These are phyloP conservation scores for Drosophila bocki DNA, from an alignment of 1,140 invertebrate genomes.

Conservation along the genomic window DNA sequence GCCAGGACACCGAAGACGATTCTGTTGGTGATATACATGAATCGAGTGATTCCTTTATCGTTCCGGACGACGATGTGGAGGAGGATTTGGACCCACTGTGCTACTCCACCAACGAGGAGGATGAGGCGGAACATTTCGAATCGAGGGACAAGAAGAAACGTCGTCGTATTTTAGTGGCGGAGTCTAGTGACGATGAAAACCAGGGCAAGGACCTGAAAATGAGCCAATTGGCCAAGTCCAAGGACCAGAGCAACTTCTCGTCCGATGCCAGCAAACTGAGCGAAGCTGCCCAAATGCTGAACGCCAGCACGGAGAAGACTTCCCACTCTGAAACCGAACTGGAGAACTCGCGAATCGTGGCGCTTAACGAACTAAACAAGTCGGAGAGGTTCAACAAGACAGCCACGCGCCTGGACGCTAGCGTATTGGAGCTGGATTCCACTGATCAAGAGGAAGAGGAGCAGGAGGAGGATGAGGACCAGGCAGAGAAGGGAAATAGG, in stretches of 20 bases:
- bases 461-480: background rate
- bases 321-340: constrained; percentile 24
- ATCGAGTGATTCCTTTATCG: constrained; percentile 69
- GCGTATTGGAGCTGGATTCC: constrained; percentile 24
- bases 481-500: background rate
- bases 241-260: constrained; percentile 23
- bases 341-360: constrained; percentile 34
- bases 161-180: constrained; percentile 49
- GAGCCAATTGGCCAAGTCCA: background rate
- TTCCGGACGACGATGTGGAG: constrained; percentile 51
- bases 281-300: constrained; percentile 41
- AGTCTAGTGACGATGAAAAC: constrained; percentile 44
- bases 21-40: constrained; percentile 22
- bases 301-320: constrained; percentile 15
- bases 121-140: constrained; percentile 1
- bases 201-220: background rate
- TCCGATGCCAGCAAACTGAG: constrained; percentile 50
- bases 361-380: constrained; percentile 41
- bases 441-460: constrained; percentile 6
- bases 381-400: constrained; percentile 63
- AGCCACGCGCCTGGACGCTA: constrained; percentile 26
- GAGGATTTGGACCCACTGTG: constrained; percentile 37
- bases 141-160: constrained; percentile 14
- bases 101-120: constrained; percentile 46
- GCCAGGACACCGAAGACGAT: constrained; percentile 65